Evolutionary conservation across 1,140 invertebrate species (phyloP), one percentile per base, ranked within the genome.

Genomic region (Anastrepha ludens): DNA sequence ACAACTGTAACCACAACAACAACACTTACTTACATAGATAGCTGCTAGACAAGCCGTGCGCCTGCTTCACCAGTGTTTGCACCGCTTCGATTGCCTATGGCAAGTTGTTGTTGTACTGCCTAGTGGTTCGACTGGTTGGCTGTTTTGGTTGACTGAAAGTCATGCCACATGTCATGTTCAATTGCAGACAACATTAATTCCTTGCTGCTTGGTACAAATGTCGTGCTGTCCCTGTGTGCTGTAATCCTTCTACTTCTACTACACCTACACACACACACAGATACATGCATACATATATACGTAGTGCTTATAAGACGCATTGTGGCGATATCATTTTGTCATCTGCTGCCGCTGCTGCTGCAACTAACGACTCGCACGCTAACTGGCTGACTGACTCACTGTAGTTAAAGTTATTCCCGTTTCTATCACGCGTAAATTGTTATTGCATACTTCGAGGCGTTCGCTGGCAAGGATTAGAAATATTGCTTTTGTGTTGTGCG

Each of bases 121-220:
- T 74, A 74, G 17, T 20, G 64, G 64, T 29, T 17, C 41, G 67
- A n/a, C 17, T 74, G 67, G 8, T 41, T 74, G 67, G 11, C 13
- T 67, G 62, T 20, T 39, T 29, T 59, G 50, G 86, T 87, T 67
- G 41, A n/a, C 41, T 74, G 44, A 47, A 41, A 65, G 59, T 60
- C 70, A 67, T 74, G 70, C 55, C 39, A 87, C 58, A 88, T 86
- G 85, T 88, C 87, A 86, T 86, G 87, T 86, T 86, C 87, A 55
- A 86, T 88, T 88, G 78, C 78, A 50, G 55, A 59, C 85, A 58
- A 67, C 85, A 88, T 88, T 67, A 70, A 88, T 39, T 85, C 74
- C 29, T 81, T 58, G 86, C 47, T 17, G 67, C 39, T 15, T 74
- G 67, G 39, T 17, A 17, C 41, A 44, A 44, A 44, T 44, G 11